Percentiles rank a stretch among this genome's conserved stretches.
phyloP scores from a whole-genome alignment of 2,888 invertebrate genomes.

The Eulithis prunata region DNA sequence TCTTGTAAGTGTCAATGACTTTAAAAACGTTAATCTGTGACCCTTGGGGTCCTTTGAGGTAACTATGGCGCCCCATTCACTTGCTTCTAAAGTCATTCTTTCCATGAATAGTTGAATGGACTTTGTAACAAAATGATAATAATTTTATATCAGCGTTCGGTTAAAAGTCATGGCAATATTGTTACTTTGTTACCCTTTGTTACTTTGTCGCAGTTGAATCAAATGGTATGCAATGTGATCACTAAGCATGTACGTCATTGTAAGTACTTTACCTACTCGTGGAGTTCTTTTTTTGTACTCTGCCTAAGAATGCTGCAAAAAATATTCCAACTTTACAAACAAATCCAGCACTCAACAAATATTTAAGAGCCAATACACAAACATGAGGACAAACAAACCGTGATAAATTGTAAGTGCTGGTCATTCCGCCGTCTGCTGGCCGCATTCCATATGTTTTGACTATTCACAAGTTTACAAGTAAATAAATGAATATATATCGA shows the following conservation, averaged over 20 bases:
- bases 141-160: background rate
- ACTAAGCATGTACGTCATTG: background rate
- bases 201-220: background rate
- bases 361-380: slow-evolving; percentile 31
- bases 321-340: slow-evolving; percentile 28
- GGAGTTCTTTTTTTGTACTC: background rate
- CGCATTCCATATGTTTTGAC: slow-evolving; percentile 13
- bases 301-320: slow-evolving; percentile 29
- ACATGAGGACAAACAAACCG: slow-evolving; percentile 18
- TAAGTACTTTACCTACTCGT: background rate
- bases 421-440: slow-evolving; percentile 1
- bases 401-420: slow-evolving; percentile 12
- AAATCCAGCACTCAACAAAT: slow-evolving; percentile 34
- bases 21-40: slow-evolving; percentile 4
- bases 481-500: too few species aligned
- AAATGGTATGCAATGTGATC: background rate
- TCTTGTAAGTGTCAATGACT: background rate
- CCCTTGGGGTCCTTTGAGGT: slow-evolving; percentile 4
- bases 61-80: slow-evolving; percentile 9
- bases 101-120: slow-evolving; percentile 10
- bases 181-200: slow-evolving; percentile 10
- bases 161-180: slow-evolving; percentile 11
- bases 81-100: slow-evolving; percentile 15
- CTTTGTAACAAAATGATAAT: slow-evolving; percentile 11
- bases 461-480: slow-evolving; percentile 6